Base-by-base conservation (phyloP, 1,140 invertebrate species). In the Babylonia areolata region DNA sequence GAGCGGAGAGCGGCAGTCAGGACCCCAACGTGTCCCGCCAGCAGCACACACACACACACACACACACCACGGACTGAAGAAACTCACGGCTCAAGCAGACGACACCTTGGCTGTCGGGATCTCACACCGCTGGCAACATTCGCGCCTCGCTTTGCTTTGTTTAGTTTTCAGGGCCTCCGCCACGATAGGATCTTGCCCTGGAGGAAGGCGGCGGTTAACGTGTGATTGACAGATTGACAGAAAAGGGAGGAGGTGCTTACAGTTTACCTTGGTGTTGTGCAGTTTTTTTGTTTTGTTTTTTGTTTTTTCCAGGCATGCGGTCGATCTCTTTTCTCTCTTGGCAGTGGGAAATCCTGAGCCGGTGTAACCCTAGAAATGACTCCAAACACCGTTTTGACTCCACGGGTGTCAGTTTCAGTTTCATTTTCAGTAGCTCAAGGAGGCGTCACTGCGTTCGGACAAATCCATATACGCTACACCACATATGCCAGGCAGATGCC, bases 51-150 rank as follows among this genome's bases (percentile, higher is more conserved):
- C 15, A n/a, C 58, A 64, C 46, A 64, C 58, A 64, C 58, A 64
- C 28, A 28, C 58, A 64, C 58, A 23, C 58, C 58, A 12, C 58
- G 23, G 82, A 73, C 82, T 42, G 82, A 58, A 64, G 64, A 42
- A 58, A 46, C 33, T 35, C 64, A 46, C 28, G 82, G 82, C 82
- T 73, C 64, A 84, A 84, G 82, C 82, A 84, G 82, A 84, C 82
- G 82, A 84, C 82, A 84, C 82, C 81, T 46, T 69, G 40, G 82
- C 82, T 84, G 82, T 84, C 58, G 82, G 81, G 81, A 83, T 83
- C 54, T 83, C 64, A 42, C 39, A 35, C 82, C 46, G 82, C 82
- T 84, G 82, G 81, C 82, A 84, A 84, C 37, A 73, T 39, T 84
- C 20, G 69, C 82, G 64, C 69, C 37, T 64, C 82, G 81, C 54